Percentiles rank a stretch among this genome's conserved stretches.
phyloP scores from a whole-genome alignment of 2,797 vertebrate species.

The Babyrousa celebensis region DNA sequence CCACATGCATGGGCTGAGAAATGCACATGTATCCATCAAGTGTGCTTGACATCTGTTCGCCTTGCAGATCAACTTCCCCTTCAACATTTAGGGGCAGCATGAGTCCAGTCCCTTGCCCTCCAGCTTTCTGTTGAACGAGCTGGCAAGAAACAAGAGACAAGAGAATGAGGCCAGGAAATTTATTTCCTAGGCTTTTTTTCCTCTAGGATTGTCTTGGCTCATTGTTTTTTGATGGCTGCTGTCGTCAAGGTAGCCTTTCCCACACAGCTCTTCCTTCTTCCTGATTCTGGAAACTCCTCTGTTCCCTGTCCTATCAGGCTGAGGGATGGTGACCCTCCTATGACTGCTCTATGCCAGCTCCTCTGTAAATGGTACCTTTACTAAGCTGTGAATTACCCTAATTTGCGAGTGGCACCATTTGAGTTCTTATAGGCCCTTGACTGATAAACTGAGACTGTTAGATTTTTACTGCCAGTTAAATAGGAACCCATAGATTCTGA shows the following conservation, averaged over 20 bases:
- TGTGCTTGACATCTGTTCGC: accelerated
- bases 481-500: not conserved
- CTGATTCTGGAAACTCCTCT: not conserved
- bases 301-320: too few species aligned
- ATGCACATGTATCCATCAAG: accelerated
- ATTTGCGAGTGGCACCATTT: too few species aligned
- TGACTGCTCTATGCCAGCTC: accelerated
- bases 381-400: too few species aligned
- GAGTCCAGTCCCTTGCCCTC: too few species aligned
- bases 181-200: not conserved
- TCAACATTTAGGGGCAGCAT: accelerated
- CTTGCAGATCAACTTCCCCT: too few species aligned
- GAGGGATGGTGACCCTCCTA: not conserved
- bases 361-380: not conserved
- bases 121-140: not conserved
- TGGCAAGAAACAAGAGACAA: not conserved
- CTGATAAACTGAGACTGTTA: accelerated
- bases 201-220: not conserved
- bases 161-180: accelerated
- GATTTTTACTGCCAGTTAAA: not conserved
- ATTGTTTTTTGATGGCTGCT: accelerated
- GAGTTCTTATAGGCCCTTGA: not conserved
- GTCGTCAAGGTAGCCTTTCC: not conserved
- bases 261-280: not conserved
- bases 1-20: not conserved